Base-by-base conservation (phyloP, 2,113 vertebrate genomes). In the Myocastor coypus region DNA sequence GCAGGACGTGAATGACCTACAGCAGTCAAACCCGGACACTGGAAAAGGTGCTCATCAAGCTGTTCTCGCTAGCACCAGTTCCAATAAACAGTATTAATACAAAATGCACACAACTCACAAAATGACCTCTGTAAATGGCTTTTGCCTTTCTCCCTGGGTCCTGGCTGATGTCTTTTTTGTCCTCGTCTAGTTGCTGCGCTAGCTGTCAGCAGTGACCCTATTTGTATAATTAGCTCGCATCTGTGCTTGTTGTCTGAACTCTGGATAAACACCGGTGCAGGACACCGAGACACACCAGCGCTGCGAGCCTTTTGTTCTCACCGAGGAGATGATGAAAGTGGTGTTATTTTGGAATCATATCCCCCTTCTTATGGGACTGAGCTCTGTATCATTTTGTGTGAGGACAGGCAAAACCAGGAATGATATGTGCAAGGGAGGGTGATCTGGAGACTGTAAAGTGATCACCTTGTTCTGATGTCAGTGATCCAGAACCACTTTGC, bases 391-490 rank as follows among this genome's bases (percentile, higher is more conserved):
- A 20, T 34, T 91, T 69, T 46, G 77, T 61, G 34, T 2, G 81
- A 91, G 32, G 87, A 94, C 1, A 80, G 82, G 83, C 87, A 96
- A 96, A 92, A 68, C n/a, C 87, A 95, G 95, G 96, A 93, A 93
- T 91, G 82, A 88, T 82, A 50, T 92, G 17, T 4, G 0, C 22
- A 92, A 96, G 37, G 69, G 55, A 37, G 66, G 73, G 61, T 1
- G 10, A 78, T 34, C 87, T 81, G 85, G 83, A 75, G 83, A 89
- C 91, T 46, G 86, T 55, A 87, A 55, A 91, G 68, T 46, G 46
- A 61, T 78, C 50, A 5, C 9, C 11, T 3, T 50, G 59, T 91
- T 92, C 55, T 52, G 75, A 95, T 2, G 1, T 92, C 92, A 95
- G 5, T 90, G 95, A 84, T 87, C 84, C 87, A 84, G 94, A 96